Evolutionary conservation across 2,888 invertebrate genomes (phyloP), one percentile per base, ranked within the genome.

Genomic region (Apoda limacodes): DNA sequence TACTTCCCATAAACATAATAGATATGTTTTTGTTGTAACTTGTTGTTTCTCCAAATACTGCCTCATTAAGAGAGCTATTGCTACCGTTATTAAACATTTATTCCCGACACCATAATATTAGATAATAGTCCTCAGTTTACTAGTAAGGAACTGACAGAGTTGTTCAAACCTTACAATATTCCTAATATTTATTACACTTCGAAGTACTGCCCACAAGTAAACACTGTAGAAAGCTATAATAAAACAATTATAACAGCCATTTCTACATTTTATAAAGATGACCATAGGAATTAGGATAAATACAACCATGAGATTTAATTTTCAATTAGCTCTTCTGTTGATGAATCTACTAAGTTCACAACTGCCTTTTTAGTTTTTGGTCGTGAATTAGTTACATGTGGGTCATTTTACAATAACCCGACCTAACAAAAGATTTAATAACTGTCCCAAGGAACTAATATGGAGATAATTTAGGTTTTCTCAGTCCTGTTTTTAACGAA

Each of bases 51-150:
- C 37, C 9, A 45, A 42, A 26, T 42, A 37, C 15, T 38, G 38
- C 20, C 40, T 32, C 6, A 11, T 39, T 3, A 11, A 28, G 2
- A 19, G 24, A 13, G 37, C 34, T 3, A 41, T 32, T 3, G 20
- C 35, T 13, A 25, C 28, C 1, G 13, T 30, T 4, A 15, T 44
- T 2, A n/a, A 10, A 1, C 29, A 29, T 15, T 14, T 17, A 12
- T 51, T 5, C 46, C 50, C 1, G 28, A 34, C 1, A 46, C 45
- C 1, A 23, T 52, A 1, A 13, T 47, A 1, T 1, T 45, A 9
- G 49, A 48, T 11, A 50, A 52, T 13, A 47, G 48, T 1, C 28
- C 4, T 2, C 50, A 52, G 24, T 50, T 49, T 13, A 34, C 28
- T 12, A 37, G 47, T 6, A 5, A 13, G 2, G 22, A 22, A 0